Conservation (phyloP, 1,140 invertebrate genomes). For the Pteromalus puparum region DNA sequence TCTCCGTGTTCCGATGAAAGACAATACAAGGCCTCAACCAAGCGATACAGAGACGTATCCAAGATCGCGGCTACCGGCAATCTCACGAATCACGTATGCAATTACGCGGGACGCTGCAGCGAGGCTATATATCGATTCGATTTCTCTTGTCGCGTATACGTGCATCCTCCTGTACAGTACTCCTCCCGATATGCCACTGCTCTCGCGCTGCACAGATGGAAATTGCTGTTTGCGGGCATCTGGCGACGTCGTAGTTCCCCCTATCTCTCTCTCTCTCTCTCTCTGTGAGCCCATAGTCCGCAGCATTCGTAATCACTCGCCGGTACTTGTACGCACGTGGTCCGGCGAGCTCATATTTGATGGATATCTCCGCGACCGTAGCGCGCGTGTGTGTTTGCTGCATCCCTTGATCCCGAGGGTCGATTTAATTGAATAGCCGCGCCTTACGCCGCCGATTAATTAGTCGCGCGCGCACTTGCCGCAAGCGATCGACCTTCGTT, state of each 20-base stretch:
- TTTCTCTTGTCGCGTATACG: background rate
- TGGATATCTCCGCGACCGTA: slow-evolving; percentile 42
- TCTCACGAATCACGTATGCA: background rate
- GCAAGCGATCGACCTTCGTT: background rate
- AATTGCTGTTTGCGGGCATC: slow-evolving; percentile 12
- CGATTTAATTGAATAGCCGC: slow-evolving; percentile 54
- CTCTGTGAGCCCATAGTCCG: background rate
- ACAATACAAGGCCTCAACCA: too few relatives aligned
- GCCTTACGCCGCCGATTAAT: slow-evolving; percentile 38
- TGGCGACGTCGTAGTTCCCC: background rate
- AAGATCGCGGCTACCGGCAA: background rate
- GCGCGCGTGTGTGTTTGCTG: background rate
- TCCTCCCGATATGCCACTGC: background rate
- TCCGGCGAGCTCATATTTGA: slow-evolving; percentile 47
- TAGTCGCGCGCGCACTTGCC: slow-evolving; percentile 18
- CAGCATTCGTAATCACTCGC: slow-evolving; percentile 37
- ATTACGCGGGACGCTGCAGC: background rate
- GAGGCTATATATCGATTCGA: background rate
- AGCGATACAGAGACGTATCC: background rate
- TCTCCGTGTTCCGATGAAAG: too few relatives aligned
- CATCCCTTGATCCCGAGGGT: slow-evolving; percentile 49
- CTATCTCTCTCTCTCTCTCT: background rate
- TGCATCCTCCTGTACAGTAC: background rate
- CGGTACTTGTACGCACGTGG: background rate
- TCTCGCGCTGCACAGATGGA: background rate